Percentiles rank a stretch among this genome's conserved stretches.
Evolutionary conservation across 2,888 invertebrate genomes (phyloP).

Genomic region (Acleris holmiana): DNA sequence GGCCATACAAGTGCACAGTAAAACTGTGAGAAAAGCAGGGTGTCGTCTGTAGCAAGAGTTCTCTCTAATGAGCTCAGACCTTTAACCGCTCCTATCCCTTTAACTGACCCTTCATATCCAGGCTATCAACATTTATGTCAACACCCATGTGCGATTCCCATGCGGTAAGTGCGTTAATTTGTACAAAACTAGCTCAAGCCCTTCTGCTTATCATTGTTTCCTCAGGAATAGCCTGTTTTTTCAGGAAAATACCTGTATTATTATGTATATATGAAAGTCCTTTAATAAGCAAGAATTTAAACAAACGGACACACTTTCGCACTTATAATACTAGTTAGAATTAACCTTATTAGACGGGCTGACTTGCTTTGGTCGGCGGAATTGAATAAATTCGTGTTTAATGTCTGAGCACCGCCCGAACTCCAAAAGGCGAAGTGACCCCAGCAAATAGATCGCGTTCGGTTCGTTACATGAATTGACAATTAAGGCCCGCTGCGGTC

Average conservation of each 20-base stretch:
- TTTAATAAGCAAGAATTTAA: too few relatives aligned
- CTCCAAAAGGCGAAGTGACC: constrained; percentile 33
- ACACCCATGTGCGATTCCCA: constrained; percentile 47
- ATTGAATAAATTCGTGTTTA: constrained; percentile 28
- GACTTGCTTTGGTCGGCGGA: constrained; percentile 16
- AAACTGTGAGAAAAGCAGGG: constrained; percentile 72
- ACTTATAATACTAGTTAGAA: too few relatives aligned
- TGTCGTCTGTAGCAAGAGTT: constrained; percentile 58
- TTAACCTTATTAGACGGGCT: neutral
- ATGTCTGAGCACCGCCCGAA: constrained; percentile 16
- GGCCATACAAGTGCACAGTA: constrained; percentile 56
- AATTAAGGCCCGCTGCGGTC: constrained; percentile 62
- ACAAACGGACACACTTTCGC: too few relatives aligned
- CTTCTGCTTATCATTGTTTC: neutral
- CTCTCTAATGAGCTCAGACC: constrained; percentile 64
- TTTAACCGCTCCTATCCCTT: constrained; percentile 60
- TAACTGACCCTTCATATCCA: constrained; percentile 53
- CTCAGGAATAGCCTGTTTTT: too few relatives aligned
- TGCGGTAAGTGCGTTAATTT: neutral
- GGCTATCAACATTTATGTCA: constrained; percentile 67
- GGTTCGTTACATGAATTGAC: constrained; percentile 51
- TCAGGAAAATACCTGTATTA: too few relatives aligned
- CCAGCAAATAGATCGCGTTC: constrained; percentile 36
- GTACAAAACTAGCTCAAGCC: constrained; percentile 7
- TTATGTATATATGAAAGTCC: too few relatives aligned